Conservation (phyloP, 2,888 invertebrate species). For the Palloptera scutellata region DNA sequence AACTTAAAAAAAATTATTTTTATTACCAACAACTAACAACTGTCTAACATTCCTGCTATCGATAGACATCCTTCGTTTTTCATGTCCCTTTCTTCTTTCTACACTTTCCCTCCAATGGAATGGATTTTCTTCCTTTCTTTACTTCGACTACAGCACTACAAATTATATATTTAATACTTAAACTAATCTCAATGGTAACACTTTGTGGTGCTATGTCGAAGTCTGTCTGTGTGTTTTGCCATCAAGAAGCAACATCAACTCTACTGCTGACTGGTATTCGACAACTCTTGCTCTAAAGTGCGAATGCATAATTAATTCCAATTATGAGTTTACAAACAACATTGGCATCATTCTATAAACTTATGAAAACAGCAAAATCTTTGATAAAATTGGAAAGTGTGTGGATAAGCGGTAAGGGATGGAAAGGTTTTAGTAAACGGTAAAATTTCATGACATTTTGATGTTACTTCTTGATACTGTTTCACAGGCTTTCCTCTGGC, state of each 20-base stretch:
- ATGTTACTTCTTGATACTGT: too few species aligned
- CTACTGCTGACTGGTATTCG: constrained; percentile 19
- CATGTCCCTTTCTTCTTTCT: too few species aligned
- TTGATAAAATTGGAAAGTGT: not conserved
- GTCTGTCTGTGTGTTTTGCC: not conserved
- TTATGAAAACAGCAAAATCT: not conserved
- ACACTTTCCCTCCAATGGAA: too few species aligned
- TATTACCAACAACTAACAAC: constrained; percentile 20
- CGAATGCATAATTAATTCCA: constrained; percentile 66
- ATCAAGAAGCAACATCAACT: constrained; percentile 18
- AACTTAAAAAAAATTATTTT: constrained; percentile 45
- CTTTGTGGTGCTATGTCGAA: constrained; percentile 32
- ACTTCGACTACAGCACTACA: not conserved
- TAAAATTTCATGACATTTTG: too few species aligned
- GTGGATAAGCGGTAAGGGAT: not conserved
- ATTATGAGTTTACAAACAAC: constrained; percentile 62
- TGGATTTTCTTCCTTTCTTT: too few species aligned
- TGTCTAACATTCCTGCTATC: too few species aligned
- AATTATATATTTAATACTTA: constrained; percentile 30
- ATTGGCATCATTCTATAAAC: constrained; percentile 21
- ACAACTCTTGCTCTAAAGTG: constrained; percentile 56
- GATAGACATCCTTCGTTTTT: too few species aligned
- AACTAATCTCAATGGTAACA: constrained; percentile 43
- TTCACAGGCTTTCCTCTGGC: too few species aligned
- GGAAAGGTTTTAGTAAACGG: too few species aligned